A percentile compares a stretch with the other conserved stretches of the same genome.
Conservation (phyloP, 1,140 invertebrate genomes). For the Eriosoma lanigerum region DNA sequence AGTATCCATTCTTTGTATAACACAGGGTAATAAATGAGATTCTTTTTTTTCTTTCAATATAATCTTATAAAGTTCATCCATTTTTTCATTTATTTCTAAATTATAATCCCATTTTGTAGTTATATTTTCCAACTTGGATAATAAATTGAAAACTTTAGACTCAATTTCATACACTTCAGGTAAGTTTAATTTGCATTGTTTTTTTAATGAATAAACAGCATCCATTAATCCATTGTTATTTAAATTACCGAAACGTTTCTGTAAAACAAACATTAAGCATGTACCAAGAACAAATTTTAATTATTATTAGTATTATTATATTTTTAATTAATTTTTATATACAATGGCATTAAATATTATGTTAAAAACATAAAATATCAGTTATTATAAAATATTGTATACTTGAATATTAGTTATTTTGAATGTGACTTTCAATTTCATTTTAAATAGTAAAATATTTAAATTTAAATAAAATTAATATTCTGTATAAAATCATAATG, state of each 20-base stretch:
- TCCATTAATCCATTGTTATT: background rate
- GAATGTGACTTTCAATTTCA: too few species aligned
- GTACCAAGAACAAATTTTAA: too few species aligned
- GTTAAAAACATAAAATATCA: too few species aligned
- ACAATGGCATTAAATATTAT: too few species aligned
- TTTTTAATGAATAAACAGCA: background rate
- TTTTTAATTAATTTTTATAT: too few species aligned
- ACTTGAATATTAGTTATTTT: too few species aligned
- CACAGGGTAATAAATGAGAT: background rate
- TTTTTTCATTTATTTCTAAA: background rate
- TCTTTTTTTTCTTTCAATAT: background rate
- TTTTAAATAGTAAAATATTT: too few species aligned
- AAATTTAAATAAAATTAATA: too few species aligned
- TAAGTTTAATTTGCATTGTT: background rate
- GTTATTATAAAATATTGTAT: too few species aligned
- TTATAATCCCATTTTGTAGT: background rate
- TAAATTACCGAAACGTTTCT: background rate
- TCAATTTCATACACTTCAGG: background rate
- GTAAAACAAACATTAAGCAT: too few species aligned
- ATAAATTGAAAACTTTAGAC: background rate
- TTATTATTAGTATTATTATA: too few species aligned
- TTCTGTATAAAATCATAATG: too few species aligned
- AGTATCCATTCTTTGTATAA: conserved; percentile 4
- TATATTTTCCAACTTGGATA: background rate
- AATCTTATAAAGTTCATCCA: background rate